Percentiles rank a stretch among this genome's conserved stretches.
Conservation (phyloP, 2,113 vertebrate species). For the Melanerpes formicivorus region DNA sequence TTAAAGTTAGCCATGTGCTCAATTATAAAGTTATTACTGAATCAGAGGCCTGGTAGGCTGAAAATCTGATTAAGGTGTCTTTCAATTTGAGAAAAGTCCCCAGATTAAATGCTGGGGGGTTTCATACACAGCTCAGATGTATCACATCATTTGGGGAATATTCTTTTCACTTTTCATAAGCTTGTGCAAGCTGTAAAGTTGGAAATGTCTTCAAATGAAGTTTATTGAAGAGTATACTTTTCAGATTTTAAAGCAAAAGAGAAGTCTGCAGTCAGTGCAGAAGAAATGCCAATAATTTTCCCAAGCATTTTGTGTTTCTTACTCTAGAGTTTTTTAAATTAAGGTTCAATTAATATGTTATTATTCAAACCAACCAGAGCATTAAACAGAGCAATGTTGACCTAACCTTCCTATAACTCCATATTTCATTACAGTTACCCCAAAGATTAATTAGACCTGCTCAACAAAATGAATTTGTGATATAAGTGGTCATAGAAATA, state of each 20-base stretch:
- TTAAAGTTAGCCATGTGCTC: constrained; percentile 35
- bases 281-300: constrained; percentile 18
- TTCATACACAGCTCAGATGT: background rate
- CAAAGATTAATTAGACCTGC: constrained; percentile 16
- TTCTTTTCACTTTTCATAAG: constrained; percentile 56
- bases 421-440: constrained; percentile 8
- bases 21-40: constrained; percentile 45
- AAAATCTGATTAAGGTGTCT: constrained; percentile 33
- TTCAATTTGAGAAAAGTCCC: constrained; percentile 40
- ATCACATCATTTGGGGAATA: constrained; percentile 49
- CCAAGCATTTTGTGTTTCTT: constrained; percentile 35
- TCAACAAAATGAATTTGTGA: background rate
- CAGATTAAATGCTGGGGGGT: background rate
- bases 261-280: background rate
- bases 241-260: constrained; percentile 53
- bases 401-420: background rate
- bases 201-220: constrained; percentile 44
- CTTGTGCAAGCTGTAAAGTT: constrained; percentile 8
- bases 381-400: constrained; percentile 23
- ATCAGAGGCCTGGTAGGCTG: constrained; percentile 6
- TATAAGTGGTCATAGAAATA: constrained; percentile 33
- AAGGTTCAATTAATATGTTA: constrained; percentile 7
- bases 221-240: constrained; percentile 13
- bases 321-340: constrained; percentile 38
- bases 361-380: constrained; percentile 20